These are phyloP conservation scores for Epistrophe grossulariae DNA, from an alignment of 2,888 invertebrate genomes.

Conservation along the genomic window DNA sequence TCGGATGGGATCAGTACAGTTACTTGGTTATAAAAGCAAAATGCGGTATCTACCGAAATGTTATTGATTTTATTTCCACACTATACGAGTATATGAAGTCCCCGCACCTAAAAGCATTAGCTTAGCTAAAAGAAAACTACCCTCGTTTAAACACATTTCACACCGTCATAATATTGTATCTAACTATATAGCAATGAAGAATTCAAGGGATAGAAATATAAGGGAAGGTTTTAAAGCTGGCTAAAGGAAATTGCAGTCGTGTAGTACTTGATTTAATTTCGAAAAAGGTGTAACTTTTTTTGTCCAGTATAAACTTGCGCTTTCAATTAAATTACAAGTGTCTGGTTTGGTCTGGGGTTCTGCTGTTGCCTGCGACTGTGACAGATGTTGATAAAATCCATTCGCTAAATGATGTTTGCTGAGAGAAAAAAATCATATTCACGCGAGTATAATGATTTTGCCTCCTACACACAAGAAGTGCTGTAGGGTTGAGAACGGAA, in stretches of 20 bases:
- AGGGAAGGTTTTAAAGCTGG: constrained; percentile 22
- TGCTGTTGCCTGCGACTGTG: neutral
- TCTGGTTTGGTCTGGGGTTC: constrained; percentile 5
- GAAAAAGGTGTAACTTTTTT: constrained; percentile 39
- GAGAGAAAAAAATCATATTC: constrained; percentile 19
- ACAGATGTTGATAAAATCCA: constrained; percentile 54
- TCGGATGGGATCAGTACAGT: constrained; percentile 30
- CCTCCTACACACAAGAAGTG: constrained; percentile 43
- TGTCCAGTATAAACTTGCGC: constrained; percentile 29
- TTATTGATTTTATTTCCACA: constrained; percentile 58
- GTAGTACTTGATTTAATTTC: constrained; percentile 45
- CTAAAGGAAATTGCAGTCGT: constrained; percentile 40
- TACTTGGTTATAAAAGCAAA: constrained; percentile 46
- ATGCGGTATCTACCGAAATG: constrained; percentile 53
- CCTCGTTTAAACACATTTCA: constrained; percentile 40
- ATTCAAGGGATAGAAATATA: neutral
- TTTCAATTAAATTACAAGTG: constrained; percentile 29
- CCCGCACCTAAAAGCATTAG: constrained; percentile 35
- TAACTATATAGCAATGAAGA: neutral
- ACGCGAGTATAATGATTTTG: constrained; percentile 14
- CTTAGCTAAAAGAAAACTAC: constrained; percentile 43
- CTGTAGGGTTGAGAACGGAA: constrained; percentile 61
- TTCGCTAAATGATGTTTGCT: constrained; percentile 6
- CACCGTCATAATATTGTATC: constrained; percentile 32
- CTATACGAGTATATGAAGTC: neutral